phyloP scores from a whole-genome alignment of 2,113 vertebrate genomes.

The Leucoraja erinaceus region DNA sequence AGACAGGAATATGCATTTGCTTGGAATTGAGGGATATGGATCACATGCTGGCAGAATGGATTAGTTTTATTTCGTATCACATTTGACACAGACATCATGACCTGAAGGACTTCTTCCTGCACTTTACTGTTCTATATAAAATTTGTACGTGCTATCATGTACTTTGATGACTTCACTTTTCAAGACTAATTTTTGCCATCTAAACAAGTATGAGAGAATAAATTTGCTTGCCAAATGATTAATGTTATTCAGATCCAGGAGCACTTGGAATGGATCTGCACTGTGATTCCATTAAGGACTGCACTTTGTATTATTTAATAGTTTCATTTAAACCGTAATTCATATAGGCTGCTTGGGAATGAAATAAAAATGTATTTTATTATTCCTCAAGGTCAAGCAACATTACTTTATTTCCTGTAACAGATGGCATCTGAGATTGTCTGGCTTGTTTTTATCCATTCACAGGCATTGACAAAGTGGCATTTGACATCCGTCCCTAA shows the following conservation, averaged over 20 bases:
- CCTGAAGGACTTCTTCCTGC: no score
- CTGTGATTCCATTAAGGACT: background rate
- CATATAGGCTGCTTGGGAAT: background rate
- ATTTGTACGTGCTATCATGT: background rate
- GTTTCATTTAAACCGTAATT: background rate
- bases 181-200: background rate
- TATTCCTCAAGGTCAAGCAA: background rate
- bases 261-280: background rate
- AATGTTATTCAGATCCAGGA: background rate
- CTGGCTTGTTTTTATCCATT: background rate
- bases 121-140: background rate
- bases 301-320: background rate
- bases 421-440: background rate
- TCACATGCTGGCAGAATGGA: no score
- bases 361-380: background rate
- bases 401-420: background rate
- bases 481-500: no score
- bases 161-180: background rate
- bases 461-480: no score
- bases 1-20: no score
- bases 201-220: background rate
- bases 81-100: no score
- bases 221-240: conserved; percentile 12
- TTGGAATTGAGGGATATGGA: no score
- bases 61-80: no score